Evolutionary conservation across 1,140 invertebrate species (phyloP).

Genomic region (Akabosia matsudoensis): DNA sequence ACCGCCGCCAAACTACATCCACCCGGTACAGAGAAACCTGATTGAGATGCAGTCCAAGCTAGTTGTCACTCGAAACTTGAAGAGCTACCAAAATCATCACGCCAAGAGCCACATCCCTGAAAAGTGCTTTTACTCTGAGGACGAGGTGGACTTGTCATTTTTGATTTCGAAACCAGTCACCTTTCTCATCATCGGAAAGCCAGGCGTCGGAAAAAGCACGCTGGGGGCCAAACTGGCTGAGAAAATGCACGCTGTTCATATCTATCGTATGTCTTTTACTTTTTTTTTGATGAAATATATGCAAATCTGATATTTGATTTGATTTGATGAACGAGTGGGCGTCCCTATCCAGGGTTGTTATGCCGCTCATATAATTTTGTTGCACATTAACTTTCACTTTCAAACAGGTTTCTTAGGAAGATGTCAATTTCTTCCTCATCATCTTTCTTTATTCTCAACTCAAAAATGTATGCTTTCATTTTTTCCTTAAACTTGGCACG

Average conservation of each 20-base stretch:
- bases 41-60: constrained; percentile 20
- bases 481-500: too few relatives aligned
- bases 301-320: too few relatives aligned
- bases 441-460: too few relatives aligned
- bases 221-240: constrained; percentile 32
- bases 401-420: too few relatives aligned
- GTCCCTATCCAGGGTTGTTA: too few relatives aligned
- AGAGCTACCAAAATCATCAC: background rate
- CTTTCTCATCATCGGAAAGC: constrained; percentile 40
- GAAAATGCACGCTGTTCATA: constrained; percentile 35
- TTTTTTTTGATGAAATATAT: background rate
- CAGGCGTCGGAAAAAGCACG: constrained; percentile 35
- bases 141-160: constrained; percentile 22
- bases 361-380: too few relatives aligned
- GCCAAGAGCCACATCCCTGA: background rate
- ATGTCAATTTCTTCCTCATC: too few relatives aligned
- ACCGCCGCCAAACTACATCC: background rate
- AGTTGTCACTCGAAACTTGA: constrained; percentile 17
- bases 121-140: constrained; percentile 22
- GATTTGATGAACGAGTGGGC: too few relatives aligned
- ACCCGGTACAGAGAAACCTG: constrained; percentile 16
- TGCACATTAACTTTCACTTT: too few relatives aligned
- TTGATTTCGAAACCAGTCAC: constrained; percentile 24
- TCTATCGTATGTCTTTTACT: constrained; percentile 36
- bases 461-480: too few relatives aligned